A percentile compares a stretch with the other conserved stretches of the same genome.
phyloP scores from a whole-genome alignment of 1,140 invertebrate species.

The Cydia amplana region DNA sequence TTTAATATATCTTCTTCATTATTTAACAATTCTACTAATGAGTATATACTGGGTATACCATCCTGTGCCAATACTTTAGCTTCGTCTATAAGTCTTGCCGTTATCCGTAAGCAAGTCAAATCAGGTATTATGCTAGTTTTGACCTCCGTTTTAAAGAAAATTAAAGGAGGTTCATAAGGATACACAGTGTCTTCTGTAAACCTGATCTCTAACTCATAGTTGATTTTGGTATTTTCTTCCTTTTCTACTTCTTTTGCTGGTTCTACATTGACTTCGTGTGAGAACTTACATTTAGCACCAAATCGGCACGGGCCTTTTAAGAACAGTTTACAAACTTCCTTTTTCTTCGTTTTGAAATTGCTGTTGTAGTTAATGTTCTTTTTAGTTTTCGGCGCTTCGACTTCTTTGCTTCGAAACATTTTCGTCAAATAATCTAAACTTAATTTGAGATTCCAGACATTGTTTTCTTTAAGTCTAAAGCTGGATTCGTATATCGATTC shows the following conservation, averaged over 20 bases:
- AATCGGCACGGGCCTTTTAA: conserved; percentile 84
- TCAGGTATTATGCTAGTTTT: conserved; percentile 80
- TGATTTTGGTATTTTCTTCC: conserved; percentile 60
- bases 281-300: conserved; percentile 85
- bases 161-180: conserved; percentile 85
- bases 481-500: conserved; percentile 86
- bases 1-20: conserved; percentile 84
- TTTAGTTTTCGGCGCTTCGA: conserved; percentile 64
- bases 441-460: conserved; percentile 84
- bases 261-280: conserved; percentile 81
- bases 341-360: conserved; percentile 78
- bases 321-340: conserved; percentile 85
- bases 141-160: conserved; percentile 83
- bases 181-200: conserved; percentile 85
- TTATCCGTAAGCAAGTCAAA: conserved; percentile 82
- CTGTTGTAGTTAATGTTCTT: conserved; percentile 68
- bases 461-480: conserved; percentile 84
- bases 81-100: conserved; percentile 82
- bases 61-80: conserved; percentile 82
- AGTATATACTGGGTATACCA: conserved; percentile 85
- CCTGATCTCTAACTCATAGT: conserved; percentile 86
- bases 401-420: conserved; percentile 80
- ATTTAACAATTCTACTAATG: conserved; percentile 84
- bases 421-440: conserved; percentile 84
- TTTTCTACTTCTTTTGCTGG: conserved; percentile 38